Conservation (phyloP, 2,113 vertebrate species). For the Miniopterus natalensis region DNA sequence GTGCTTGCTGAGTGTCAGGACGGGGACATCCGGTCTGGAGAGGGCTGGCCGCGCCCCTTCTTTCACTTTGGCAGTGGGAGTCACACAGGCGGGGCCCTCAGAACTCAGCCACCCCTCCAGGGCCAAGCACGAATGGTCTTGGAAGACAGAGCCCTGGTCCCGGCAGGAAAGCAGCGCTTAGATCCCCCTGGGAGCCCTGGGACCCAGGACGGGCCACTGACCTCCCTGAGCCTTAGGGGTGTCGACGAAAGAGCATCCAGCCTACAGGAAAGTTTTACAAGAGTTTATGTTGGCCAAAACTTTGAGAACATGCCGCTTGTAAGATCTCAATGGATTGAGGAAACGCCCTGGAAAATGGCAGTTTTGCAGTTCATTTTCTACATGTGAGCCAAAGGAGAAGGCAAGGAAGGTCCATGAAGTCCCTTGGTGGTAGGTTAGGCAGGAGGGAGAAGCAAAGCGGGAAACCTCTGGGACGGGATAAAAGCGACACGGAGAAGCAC, state of each 20-base stretch:
- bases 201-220: neutral
- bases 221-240: neutral
- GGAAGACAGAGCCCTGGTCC: neutral
- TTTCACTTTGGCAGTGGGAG: neutral
- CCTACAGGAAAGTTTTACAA: neutral
- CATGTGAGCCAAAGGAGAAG: neutral
- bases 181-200: neutral
- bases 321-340: neutral
- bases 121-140: neutral
- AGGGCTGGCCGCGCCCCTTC: no score
- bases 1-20: neutral
- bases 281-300: neutral
- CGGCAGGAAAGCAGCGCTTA: neutral
- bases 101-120: neutral
- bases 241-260: neutral
- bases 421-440: neutral
- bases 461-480: neutral
- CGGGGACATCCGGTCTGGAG: neutral
- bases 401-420: neutral
- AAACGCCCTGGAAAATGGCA: neutral
- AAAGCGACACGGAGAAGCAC: neutral
- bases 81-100: fast-evolving
- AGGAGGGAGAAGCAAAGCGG: neutral
- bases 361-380: neutral
- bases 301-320: neutral